These are phyloP conservation scores for Drosophila sulfurigaster DNA, from an alignment of 1,140 invertebrate species.

Conservation along the genomic window DNA sequence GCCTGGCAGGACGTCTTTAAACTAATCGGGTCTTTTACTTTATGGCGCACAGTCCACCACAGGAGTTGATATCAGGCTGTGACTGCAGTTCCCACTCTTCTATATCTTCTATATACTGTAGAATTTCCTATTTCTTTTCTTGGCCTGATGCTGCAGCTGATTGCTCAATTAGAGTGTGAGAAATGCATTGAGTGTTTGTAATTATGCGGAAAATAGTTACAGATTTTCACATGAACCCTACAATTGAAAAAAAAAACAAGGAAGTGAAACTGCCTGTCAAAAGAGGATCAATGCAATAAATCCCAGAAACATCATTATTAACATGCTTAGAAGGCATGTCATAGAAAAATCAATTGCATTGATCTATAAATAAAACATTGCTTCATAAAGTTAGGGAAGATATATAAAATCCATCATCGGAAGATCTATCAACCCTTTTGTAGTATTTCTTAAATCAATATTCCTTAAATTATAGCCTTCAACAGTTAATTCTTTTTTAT, in stretches of 20 bases:
- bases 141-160: conserved; percentile 49
- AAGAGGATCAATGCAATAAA: background rate
- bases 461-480: too few relatives aligned
- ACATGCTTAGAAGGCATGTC: background rate
- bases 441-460: too few relatives aligned
- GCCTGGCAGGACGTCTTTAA: conserved; percentile 42
- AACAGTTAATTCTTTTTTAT: background rate
- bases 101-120: background rate
- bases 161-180: conserved; percentile 70
- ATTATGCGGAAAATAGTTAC: conserved; percentile 60
- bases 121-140: conserved; percentile 2
- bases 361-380: too few relatives aligned
- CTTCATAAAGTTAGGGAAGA: too few relatives aligned
- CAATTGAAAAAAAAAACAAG: background rate
- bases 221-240: conserved; percentile 24
- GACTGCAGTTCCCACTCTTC: background rate
- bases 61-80: conserved; percentile 32
- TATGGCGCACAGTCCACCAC: conserved; percentile 44
- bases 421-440: too few relatives aligned
- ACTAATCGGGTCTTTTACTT: conserved; percentile 40
- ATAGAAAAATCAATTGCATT: background rate
- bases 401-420: too few relatives aligned
- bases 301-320: background rate
- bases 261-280: background rate
- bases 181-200: conserved; percentile 43